phyloP scores from a whole-genome alignment of 2,888 invertebrate genomes.

The Odontomyia ornata region DNA sequence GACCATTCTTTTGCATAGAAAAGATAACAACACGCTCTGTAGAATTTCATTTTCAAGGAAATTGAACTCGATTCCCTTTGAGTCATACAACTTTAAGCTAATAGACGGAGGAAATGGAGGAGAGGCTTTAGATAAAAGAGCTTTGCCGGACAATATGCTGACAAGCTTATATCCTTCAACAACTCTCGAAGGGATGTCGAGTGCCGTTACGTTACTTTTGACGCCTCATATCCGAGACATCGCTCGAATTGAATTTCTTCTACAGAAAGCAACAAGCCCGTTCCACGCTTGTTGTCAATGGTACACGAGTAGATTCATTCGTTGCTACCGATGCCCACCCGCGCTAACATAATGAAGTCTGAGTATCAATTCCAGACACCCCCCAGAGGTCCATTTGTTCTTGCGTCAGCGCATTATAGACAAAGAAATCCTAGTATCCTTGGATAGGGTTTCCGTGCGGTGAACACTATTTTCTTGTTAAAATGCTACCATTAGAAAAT shows the following conservation, averaged over 20 bases:
- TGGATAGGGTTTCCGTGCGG: too few relatives aligned
- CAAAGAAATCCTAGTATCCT: too few relatives aligned
- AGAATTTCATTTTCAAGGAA: not conserved
- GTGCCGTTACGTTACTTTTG: not conserved
- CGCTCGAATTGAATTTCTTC: slow-evolving; percentile 6
- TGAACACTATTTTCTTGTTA: too few relatives aligned
- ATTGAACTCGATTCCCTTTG: not conserved
- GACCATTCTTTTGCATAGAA: not conserved
- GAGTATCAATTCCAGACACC: slow-evolving; percentile 11
- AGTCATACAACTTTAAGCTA: not conserved
- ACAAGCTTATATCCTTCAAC: slow-evolving; percentile 25
- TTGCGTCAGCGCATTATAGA: too few relatives aligned
- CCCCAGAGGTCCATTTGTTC: not conserved
- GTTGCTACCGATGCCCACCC: not conserved
- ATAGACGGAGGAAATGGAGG: not conserved
- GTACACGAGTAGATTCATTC: not conserved
- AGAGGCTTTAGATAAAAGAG: not conserved
- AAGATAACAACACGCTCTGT: not conserved
- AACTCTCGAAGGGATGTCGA: not conserved
- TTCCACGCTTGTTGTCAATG: not conserved
- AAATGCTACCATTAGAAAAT: too few relatives aligned
- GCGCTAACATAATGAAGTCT: not conserved
- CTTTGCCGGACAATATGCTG: slow-evolving; percentile 21
- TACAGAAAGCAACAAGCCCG: not conserved
- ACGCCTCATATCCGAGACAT: slow-evolving; percentile 28